phyloP scores from a whole-genome alignment of 1,140 invertebrate genomes.

The Dendroctonus valens region DNA sequence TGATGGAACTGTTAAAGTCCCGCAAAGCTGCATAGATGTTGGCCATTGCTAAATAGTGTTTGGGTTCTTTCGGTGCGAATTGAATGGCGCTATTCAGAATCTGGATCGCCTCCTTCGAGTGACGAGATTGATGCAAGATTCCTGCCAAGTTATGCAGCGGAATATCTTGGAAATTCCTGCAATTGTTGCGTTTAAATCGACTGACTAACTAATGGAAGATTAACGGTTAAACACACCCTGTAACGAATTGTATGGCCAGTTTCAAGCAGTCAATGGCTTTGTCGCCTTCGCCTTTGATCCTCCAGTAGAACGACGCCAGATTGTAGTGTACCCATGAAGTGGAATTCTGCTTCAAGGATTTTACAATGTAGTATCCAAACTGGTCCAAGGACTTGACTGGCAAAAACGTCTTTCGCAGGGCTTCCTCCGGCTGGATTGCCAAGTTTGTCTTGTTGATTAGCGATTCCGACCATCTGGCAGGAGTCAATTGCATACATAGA shows the following conservation, averaged over 20 bases:
- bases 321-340: constrained; percentile 84
- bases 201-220: not conserved
- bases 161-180: constrained; percentile 72
- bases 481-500: constrained; percentile 64
- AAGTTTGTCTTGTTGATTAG: constrained; percentile 67
- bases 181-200: constrained; percentile 13
- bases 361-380: constrained; percentile 66
- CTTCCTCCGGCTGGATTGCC: constrained; percentile 62
- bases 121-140: constrained; percentile 71
- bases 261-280: constrained; percentile 80
- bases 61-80: constrained; percentile 67
- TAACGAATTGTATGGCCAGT: constrained; percentile 73
- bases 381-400: constrained; percentile 62
- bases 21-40: constrained; percentile 71
- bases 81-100: constrained; percentile 78
- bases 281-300: constrained; percentile 72
- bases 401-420: constrained; percentile 59
- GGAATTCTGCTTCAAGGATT: constrained; percentile 66
- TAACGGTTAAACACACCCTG: constrained; percentile 58
- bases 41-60: constrained; percentile 76
- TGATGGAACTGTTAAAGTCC: constrained; percentile 63
- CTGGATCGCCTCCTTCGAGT: constrained; percentile 75
- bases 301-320: constrained; percentile 82
- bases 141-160: constrained; percentile 79
- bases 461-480: constrained; percentile 73